Evolutionary conservation across 2,797 vertebrate genomes (phyloP), one percentile per base, ranked within the genome.

Genomic region (Phylloscopus collybita): DNA sequence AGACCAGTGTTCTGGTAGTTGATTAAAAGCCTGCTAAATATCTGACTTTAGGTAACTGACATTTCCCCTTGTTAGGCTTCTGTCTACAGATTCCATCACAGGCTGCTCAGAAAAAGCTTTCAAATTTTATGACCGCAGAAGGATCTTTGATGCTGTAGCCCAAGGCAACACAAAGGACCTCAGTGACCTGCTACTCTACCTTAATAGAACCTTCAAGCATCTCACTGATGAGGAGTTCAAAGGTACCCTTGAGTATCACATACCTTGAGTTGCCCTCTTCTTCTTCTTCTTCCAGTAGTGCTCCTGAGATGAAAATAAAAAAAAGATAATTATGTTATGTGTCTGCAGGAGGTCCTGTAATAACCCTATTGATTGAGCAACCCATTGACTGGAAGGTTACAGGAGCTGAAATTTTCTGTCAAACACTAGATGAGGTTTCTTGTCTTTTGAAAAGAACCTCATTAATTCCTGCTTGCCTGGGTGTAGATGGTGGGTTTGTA

Each of bases 221-320:
- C 97, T 98, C 70, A 98, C 97, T 13, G 97, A 98, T 80, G 94
- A 92, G 36, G 98, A 98, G 54, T 98, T 98, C 97, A 98, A 98
- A 98, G 98, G 98, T 98, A 94, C 40, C 42, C 25, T 88, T 84
- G 81, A 61, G 18, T 65, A 21, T 47, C 59, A 80, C 6, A 7
- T 70, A n/a, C 25, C 25, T 61, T 54, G 80, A 87, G 19, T 72
- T 57, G 30, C n/a, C 30, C 15, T 76, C 32, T 38, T 81, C 57
- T 75, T 80, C 60, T 74, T 80, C 69, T 76, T 78, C 69, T 61
- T 90, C 42, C 71, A 74, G 45, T 42, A 62, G 44, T 54, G 40
- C 29, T 84, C 42, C 64, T 34, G 54, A 90, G 65, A 66, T 86
- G 66, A 69, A 93, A 94, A 86, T 40, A 25, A 47, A 44, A 45